Evolutionary conservation across 2,797 vertebrate species (phyloP), one percentile per base, ranked within the genome.

Genomic region (Arnoldichthys spilopterus): DNA sequence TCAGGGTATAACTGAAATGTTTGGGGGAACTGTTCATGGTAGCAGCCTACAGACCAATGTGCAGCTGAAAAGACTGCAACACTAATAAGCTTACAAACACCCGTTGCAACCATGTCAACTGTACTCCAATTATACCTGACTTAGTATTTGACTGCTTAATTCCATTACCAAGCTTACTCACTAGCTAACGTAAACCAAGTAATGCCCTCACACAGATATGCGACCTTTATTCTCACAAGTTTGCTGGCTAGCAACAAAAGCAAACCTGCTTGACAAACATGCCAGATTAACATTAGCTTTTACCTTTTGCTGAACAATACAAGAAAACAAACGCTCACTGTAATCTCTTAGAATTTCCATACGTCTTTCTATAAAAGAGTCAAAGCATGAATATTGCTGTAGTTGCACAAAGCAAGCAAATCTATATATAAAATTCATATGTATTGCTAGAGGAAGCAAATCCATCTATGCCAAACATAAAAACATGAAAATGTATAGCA

Each of bases 81-180:
- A 1, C 56, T 58, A 58, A 58, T 58, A 16, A 28, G 56, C 56
- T 58, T 58, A 58, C 24, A 3, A 18, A 58, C 56, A 58, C 56
- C 56, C 56, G 24, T 58, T 24, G 28, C 24, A 28, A 24, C 56
- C 56, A 12, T 12, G 56, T 28, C 56, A 58, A 24, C 24, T 15
- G 24, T 28, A 58, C 26, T 58, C 56, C 56, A 58, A 58, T 58
- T 58, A 58, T 58, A 16, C 5, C 56, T 58, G 56, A 58, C 56
- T 58, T 58, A 58, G 56, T 58, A 58, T 58, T 28, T 58, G 56
- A 58, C 24, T 7, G 26, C 56, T 28, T 58, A 58, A 58, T 58
- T 58, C 56, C 26, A 58, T 58, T 58, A 58, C 56, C 24, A 15
- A 58, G 56, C 56, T 28, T 28, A 58, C 26, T 2, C 26, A 4